Base-by-base conservation (phyloP, 2,797 vertebrate genomes). In the Vireo griseus region DNA sequence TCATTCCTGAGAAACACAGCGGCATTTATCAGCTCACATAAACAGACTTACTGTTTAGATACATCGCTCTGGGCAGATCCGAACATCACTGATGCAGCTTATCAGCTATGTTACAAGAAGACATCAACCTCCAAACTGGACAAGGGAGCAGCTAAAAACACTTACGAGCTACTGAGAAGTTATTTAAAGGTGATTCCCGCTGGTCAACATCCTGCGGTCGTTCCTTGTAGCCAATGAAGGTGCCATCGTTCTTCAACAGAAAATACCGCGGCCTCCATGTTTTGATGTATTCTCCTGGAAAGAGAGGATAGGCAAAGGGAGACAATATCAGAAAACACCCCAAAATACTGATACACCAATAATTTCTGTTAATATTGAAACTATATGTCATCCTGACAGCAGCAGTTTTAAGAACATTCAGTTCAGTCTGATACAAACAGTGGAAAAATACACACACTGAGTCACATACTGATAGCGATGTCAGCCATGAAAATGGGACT, bases 81-180 rank as follows among this genome's bases (percentile, higher is more conserved):
- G 13, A 69, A 57, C 7, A 16, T 31, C 37, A 80, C 15, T 28
- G 66, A 69, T 22, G 37, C 31, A 58, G 65, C n/a, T 78, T 37
- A 26, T 5, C 2, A 28, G 1, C 44, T 39, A 8, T 1, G 52
- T 29, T 59, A 18, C 25, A 35, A 59, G 48, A 81, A 5, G 12
- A 63, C 33, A 69, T 2, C 28, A 45, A 50, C 2, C n/a, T 42
- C 65, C 55, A 61, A 4, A 35, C 0, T 9, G 50, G 65, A 68
- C 1, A 8, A 82, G 13, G 29, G 24, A 88, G 22, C 50, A 68
- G 6, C 13, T 67, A 37, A 35, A 82, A 90, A 97, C 97, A 98
- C 99, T 99, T 97, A 99, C 99, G 99, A 91, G 99, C 99, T 97
- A 99, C 99, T 3, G 99, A 99, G 98, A 99, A 99, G 98, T 99